Base-by-base conservation (phyloP, 2,888 invertebrate species). In the Drosophila multiciliata region DNA sequence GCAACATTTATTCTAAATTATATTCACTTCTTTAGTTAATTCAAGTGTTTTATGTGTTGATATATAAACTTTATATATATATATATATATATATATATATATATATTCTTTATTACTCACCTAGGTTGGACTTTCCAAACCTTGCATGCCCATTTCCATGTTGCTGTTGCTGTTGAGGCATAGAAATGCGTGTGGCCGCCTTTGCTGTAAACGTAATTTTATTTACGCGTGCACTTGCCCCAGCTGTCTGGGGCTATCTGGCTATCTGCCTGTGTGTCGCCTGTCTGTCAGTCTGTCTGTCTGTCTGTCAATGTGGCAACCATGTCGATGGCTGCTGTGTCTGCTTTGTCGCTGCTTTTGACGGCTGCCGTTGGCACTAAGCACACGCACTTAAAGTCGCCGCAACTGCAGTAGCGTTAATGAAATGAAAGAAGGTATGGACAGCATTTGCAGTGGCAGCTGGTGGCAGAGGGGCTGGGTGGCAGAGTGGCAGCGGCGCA, bases 301-400 rank as follows among this genome's bases (percentile, higher is more conserved):
- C 80, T 82, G 86, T 76, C 80, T 77, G 84, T 87, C 85, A 83
- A 82, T 67, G 75, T 78, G 83, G 75, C 75, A 80, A 59, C 45
- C 42, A 64, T 70, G 57, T 63, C 68, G 60, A 54, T 68, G 49
- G 72, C 45, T 53, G 61, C 42, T 36, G 58, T 75, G 73, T 77
- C 58, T 72, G 73, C 50, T 78, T 50, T 74, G 74, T 42, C 54
- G 78, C 76, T 74, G 84, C 80, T 81, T 87, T 88, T 88, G 84
- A 86, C 82, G 87, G 82, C 80, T 86, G 80, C 89, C 83, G 73
- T 76, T 88, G 86, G 84, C 89, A 85, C 85, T 87, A 85, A 85
- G 75, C 79, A 76, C 73, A 87, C 85, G 88, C 87, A 85, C 87
- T 85, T 85, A 83, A 87, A 75, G 83, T 85, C 76, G 73, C 81